phyloP scores from a whole-genome alignment of 1,140 invertebrate genomes.

The Steinernema feltiae region DNA sequence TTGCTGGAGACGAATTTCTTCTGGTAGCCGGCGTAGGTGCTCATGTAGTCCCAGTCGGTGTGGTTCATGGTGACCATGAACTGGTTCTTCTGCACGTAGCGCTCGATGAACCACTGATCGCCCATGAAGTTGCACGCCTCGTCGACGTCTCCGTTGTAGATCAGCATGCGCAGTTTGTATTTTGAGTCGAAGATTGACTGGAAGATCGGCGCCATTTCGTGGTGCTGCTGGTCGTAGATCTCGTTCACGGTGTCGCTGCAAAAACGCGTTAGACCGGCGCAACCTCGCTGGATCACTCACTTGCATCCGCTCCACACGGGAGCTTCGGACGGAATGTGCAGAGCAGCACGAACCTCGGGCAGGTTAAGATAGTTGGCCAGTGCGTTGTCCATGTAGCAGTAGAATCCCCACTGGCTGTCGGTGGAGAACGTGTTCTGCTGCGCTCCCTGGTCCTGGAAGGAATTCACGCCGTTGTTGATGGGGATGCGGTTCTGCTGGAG shows the following conservation, averaged over 20 bases:
- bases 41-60: conserved; percentile 14
- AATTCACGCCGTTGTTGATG: neutral
- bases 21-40: conserved; percentile 17
- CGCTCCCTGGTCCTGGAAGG: conserved; percentile 27
- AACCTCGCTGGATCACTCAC: conserved; percentile 14
- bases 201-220: conserved; percentile 33
- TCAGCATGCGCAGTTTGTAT: conserved; percentile 57
- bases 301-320: conserved; percentile 47
- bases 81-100: conserved; percentile 15
- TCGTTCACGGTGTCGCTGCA: conserved; percentile 30
- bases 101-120: conserved; percentile 63
- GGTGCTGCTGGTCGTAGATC: conserved; percentile 35
- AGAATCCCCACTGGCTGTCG: conserved; percentile 35
- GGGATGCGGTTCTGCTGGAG: conserved; percentile 4
- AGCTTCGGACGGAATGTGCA: conserved; percentile 58
- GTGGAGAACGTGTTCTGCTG: conserved; percentile 40
- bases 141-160: conserved; percentile 64
- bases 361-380: conserved; percentile 56
- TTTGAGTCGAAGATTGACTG: conserved; percentile 29
- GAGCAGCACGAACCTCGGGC: conserved; percentile 54
- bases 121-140: conserved; percentile 64
- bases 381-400: conserved; percentile 44
- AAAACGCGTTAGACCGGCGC: neutral
- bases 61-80: conserved; percentile 21
- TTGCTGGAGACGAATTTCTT: conserved; percentile 10